These are phyloP conservation scores for Adelphocoris suturalis DNA, from an alignment of 2,888 invertebrate genomes.

Conservation along the genomic window DNA sequence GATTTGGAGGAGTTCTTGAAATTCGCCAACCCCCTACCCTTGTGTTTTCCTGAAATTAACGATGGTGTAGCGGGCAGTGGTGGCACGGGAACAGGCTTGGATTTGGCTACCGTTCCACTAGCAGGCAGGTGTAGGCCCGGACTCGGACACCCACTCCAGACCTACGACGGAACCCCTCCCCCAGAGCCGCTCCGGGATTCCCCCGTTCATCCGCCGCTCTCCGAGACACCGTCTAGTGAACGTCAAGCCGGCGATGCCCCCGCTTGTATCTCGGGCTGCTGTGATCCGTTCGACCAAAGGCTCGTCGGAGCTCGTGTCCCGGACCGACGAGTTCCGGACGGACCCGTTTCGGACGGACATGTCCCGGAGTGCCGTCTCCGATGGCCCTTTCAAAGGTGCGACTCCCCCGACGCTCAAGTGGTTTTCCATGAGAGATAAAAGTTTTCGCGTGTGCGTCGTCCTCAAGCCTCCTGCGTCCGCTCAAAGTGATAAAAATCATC, in stretches of 20 bases:
- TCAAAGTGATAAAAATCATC: background rate
- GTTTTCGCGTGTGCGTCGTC: constrained; percentile 28
- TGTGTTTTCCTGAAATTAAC: too few relatives aligned
- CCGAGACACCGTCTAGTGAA: constrained; percentile 5
- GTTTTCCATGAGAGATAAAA: constrained; percentile 28
- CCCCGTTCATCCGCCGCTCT: background rate
- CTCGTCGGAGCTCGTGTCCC: background rate
- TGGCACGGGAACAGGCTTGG: too few relatives aligned
- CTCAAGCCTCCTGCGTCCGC: background rate
- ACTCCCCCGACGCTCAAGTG: constrained; percentile 10
- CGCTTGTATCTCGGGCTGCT: constrained; percentile 7
- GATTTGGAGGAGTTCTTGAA: too few relatives aligned
- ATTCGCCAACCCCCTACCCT: too few relatives aligned
- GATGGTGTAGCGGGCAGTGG: too few relatives aligned
- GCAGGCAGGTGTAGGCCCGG: too few relatives aligned
- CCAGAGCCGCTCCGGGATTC: background rate
- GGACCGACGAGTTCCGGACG: background rate
- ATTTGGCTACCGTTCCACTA: too few relatives aligned
- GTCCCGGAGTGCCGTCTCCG: background rate
- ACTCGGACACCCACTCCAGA: background rate
- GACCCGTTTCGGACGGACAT: background rate
- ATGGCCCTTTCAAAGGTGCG: constrained; percentile 18
- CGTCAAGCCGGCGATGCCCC: constrained; percentile 23
- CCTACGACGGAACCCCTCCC: background rate
- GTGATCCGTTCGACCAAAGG: constrained; percentile 13